These are phyloP conservation scores for Frieseomelitta varia DNA, from an alignment of 1,140 invertebrate genomes.

Conservation along the genomic window DNA sequence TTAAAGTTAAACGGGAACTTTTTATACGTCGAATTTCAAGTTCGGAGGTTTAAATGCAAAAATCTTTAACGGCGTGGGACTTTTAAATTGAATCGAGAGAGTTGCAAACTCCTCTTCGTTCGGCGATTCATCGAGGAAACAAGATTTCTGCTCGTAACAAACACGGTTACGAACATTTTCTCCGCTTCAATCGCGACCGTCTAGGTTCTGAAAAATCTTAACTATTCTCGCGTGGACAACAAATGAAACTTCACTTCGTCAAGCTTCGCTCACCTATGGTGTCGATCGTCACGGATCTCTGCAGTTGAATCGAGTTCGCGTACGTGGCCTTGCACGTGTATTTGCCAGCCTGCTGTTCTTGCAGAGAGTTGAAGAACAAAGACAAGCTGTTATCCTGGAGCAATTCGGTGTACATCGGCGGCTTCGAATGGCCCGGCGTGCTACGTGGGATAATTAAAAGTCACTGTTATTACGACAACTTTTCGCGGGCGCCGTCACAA, in stretches of 20 bases:
- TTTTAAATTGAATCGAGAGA: neutral
- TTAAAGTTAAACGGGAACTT: neutral
- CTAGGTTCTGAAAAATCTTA: no score
- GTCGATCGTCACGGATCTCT: conserved; percentile 86
- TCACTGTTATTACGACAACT: neutral
- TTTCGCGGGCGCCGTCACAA: neutral
- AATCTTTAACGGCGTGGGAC: neutral
- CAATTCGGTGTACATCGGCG: conserved; percentile 86
- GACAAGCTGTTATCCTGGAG: conserved; percentile 84
- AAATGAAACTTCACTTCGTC: neutral
- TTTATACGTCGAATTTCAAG: neutral
- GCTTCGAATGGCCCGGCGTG: conserved; percentile 77
- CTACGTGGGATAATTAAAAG: conserved; percentile 63
- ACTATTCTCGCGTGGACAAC: no score
- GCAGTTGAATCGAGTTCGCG: conserved; percentile 85
- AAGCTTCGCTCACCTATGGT: conserved; percentile 86
- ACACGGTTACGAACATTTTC: no score
- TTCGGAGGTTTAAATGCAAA: neutral
- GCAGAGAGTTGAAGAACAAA: conserved; percentile 89
- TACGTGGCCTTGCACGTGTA: conserved; percentile 93
- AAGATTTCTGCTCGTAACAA: no score
- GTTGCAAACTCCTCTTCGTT: neutral
- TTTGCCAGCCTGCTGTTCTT: conserved; percentile 88
- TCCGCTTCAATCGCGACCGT: no score
- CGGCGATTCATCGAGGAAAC: no score